Percentiles rank a stretch among this genome's conserved stretches.
phyloP scores from a whole-genome alignment of 1,140 invertebrate genomes.

The Drosophila chauvacae region DNA sequence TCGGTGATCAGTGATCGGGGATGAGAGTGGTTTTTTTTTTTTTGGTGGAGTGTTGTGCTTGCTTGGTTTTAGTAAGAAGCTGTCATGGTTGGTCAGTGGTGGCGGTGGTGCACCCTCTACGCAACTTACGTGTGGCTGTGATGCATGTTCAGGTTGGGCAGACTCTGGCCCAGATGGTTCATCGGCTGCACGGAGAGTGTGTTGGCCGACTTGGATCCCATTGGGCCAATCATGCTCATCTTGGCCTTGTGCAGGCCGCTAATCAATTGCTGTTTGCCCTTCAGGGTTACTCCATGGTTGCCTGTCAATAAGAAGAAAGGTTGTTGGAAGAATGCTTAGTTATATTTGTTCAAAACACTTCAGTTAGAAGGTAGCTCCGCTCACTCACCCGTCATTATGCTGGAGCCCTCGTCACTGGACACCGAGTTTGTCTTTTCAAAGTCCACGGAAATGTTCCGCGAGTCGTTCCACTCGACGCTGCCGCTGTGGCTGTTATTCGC shows the following conservation, averaged over 20 bases:
- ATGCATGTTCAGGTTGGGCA: conserved; percentile 88
- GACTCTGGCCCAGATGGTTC: conserved; percentile 89
- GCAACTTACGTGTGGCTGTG: conserved; percentile 81
- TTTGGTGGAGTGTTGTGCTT: conserved; percentile 40
- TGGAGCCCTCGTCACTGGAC: conserved; percentile 86
- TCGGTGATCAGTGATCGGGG: conserved; percentile 23
- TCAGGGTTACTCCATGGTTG: conserved; percentile 52
- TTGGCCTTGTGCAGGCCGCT: conserved; percentile 79
- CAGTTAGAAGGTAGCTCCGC: background rate
- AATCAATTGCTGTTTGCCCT: conserved; percentile 67
- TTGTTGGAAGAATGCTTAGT: background rate
- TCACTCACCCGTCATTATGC: conserved; percentile 62
- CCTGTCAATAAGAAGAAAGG: background rate
- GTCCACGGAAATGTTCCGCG: conserved; percentile 85
- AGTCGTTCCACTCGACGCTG: conserved; percentile 90
- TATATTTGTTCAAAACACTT: background rate
- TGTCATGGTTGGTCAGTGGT: conserved; percentile 56
- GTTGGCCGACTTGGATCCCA: conserved; percentile 86
- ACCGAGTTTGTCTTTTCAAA: conserved; percentile 86
- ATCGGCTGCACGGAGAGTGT: conserved; percentile 90
- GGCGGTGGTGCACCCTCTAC: conserved; percentile 53
- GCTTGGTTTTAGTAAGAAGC: conserved; percentile 63
- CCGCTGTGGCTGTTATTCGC: conserved; percentile 89
- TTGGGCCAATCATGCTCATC: conserved; percentile 74
- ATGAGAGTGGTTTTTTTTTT: conserved; percentile 26